These are phyloP conservation scores for Agrotis clavis DNA, from an alignment of 2,888 invertebrate genomes.

Conservation along the genomic window DNA sequence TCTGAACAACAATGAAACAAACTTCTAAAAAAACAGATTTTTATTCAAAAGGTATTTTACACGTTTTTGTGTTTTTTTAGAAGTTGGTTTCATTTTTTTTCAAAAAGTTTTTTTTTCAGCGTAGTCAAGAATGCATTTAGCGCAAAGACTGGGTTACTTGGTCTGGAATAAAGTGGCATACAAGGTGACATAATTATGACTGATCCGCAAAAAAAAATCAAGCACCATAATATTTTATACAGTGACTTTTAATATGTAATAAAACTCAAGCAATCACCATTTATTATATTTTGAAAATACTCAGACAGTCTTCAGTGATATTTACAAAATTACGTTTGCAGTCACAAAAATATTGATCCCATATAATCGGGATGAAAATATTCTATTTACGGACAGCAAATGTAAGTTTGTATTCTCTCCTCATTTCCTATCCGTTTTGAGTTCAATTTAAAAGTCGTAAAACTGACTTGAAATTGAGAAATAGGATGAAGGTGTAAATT, in stretches of 20 bases:
- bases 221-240: conserved; percentile 3
- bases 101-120: too few relatives aligned
- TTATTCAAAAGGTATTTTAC: too few relatives aligned
- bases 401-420: conserved; percentile 60
- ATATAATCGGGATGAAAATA: accelerated
- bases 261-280: conserved; percentile 56
- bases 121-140: too few relatives aligned
- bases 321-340: conserved; percentile 53
- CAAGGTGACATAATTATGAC: too few relatives aligned
- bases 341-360: conserved; percentile 6
- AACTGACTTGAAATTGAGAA: conserved; percentile 58
- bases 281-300: conserved; percentile 56
- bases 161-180: too few relatives aligned
- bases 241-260: conserved; percentile 49
- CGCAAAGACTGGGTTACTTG: too few relatives aligned
- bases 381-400: conserved; percentile 27
- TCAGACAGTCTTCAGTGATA: conserved; percentile 37
- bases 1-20: too few relatives aligned
- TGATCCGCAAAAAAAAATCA: background rate
- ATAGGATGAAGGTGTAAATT: conserved; percentile 57
- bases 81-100: too few relatives aligned
- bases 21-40: too few relatives aligned
- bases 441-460: conserved; percentile 65
- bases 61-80: too few relatives aligned
- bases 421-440: conserved; percentile 56